Base-by-base conservation (phyloP, 2,888 invertebrate species). In the Drosophila birchii region DNA sequence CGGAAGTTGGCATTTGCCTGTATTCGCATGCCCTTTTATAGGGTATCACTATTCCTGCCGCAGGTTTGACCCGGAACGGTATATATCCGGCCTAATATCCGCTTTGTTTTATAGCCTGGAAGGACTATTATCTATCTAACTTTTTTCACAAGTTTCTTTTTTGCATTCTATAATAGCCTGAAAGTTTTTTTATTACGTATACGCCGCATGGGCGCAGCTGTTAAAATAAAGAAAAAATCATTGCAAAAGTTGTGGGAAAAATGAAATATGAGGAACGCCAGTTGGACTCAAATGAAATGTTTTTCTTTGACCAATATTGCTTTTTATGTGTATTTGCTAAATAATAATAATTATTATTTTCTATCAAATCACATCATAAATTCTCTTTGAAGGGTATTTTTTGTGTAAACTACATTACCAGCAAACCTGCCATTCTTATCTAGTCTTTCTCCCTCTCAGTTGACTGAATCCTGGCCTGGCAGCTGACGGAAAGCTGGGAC, bases 1-100 rank as follows among this genome's bases (percentile, higher is more conserved):
- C 66, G 63, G 78, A 67, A 59, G 74, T 68, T 29, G 51, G 43
- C 43, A 76, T 57, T 41, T 49, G 56, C 64, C 55, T 43, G 36
- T 41, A 9, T 18, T n/a, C 63, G 23, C 60, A 54, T 54, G 32
- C 23, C 16, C 60, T 59, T 34, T 16, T 20, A 20, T 0, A 20
- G 34, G 51, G 51, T 51, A 51, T 34, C 45, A 20, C 45, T 16
- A 16, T 20, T 34, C 8, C 23, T 45, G 51, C 3, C 20, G 20
- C 51, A 51, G 34, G 51, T 23, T 51, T 51, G 51, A 9, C 51
- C 20, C 34, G 20, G 23, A 38, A 36, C 16, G 1, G 7, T n/a
- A 23, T 38, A 38, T 54, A 23, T 54, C 36, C 53, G 23, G 16
- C 12, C 53, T 23, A 54, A 38, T 54, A 36, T 54, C 53, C 23